Conservation (phyloP, 2,888 invertebrate species). For the Harpagoxenus sublaevis region DNA sequence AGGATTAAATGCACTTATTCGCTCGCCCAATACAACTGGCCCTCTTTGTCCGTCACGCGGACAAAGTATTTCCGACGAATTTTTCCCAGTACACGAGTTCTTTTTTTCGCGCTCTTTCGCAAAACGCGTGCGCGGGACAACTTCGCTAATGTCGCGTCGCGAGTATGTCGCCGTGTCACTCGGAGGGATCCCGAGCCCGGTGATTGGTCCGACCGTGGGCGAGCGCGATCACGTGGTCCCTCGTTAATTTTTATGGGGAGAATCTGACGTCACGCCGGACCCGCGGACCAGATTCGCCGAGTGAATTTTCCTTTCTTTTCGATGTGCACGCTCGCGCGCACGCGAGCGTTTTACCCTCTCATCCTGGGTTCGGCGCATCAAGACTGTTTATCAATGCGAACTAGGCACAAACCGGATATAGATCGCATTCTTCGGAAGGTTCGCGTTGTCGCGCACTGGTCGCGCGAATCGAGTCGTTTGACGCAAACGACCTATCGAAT, state of each 20-base stretch:
- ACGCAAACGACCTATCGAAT: constrained; percentile 46
- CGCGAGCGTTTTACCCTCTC: constrained; percentile 1
- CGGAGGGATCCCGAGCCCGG: constrained; percentile 60
- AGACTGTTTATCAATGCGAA: constrained; percentile 61
- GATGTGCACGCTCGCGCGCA: constrained; percentile 47
- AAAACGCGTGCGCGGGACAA: constrained; percentile 65
- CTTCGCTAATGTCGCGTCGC: constrained; percentile 70
- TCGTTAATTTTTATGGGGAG: constrained; percentile 76
- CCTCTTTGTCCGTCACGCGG: constrained; percentile 51
- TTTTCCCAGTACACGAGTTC: constrained; percentile 41
- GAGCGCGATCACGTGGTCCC: constrained; percentile 71
- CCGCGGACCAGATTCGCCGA: constrained; percentile 72
- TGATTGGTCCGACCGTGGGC: constrained; percentile 70
- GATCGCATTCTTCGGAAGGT: constrained; percentile 67
- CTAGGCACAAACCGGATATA: constrained; percentile 71
- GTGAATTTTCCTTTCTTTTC: constrained; percentile 73
- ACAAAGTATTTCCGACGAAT: constrained; percentile 44
- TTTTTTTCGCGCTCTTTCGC: constrained; percentile 64
- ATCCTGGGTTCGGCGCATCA: constrained; percentile 62
- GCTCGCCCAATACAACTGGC: not conserved
- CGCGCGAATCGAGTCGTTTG: constrained; percentile 8
- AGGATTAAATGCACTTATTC: not conserved
- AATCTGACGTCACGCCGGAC: constrained; percentile 72
- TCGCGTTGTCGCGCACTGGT: constrained; percentile 37
- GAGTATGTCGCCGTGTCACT: constrained; percentile 63